Base-by-base conservation (phyloP, 2,797 vertebrate genomes). In the Myripristis murdjan region DNA sequence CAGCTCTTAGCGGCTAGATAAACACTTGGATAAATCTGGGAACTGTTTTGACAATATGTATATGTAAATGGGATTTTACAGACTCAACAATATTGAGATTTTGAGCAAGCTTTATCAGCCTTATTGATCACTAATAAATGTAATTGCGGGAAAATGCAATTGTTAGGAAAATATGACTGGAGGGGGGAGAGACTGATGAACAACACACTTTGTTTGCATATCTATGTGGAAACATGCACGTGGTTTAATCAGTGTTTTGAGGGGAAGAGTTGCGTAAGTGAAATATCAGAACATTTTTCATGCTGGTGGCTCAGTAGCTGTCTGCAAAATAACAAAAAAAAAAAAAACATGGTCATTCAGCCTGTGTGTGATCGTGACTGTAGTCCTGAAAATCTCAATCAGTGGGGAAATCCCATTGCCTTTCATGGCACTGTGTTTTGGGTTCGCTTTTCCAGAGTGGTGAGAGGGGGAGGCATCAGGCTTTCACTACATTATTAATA, bases 401-500 rank as follows among this genome's bases (percentile, higher is more conserved):
- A 7, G 10, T 8, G 6, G 47, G 83, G 87, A 4, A 89, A 83
- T 86, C 83, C 87, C 88, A 3, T 37, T 24, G 43, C 51, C 64
- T 63, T 57, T 61, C 48, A 52, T 66, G 41, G 54, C 43, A 68
- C 73, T 75, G 49, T 64, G 57, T 74, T 41, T 47, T 76, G 64
- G 68, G 83, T 87, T 44, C 53, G 70, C 73, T 76, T 87, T 87
- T 75, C 74, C 67, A 86, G 62, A 67, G 23, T 49, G 44, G 58
- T 73, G 15, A 75, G 46, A 59, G 54, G 18, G 35, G 54, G 33
- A 57, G 33, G 26, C 20, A 49, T 70, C 60, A 79, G 41, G 72
- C 8, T 1, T 58, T 66, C 72, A 64, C 0, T 1, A 54, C 31
- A 74, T 51, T 78, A 72, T 65, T 84, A 83, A 79, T 80, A 79